phyloP scores from a whole-genome alignment of 2,113 vertebrate species.

The Gasterosteus aculeatus region DNA sequence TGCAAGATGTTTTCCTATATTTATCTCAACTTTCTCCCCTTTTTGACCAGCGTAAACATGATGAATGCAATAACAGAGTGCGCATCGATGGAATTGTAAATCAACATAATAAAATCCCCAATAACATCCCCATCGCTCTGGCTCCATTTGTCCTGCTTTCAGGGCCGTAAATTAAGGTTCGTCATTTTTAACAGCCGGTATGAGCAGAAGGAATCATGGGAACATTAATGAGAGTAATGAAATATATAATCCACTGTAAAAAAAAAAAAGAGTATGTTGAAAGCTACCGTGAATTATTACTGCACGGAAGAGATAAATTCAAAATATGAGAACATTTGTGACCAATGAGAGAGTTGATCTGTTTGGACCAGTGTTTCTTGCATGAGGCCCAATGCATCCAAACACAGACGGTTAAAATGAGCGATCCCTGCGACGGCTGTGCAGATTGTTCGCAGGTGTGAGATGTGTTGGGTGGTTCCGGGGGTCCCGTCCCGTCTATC shows the following conservation, averaged over 20 bases:
- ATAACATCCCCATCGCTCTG: background rate
- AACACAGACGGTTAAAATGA: constrained; percentile 4
- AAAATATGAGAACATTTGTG: background rate
- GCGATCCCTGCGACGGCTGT: constrained; percentile 18
- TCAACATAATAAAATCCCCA: background rate
- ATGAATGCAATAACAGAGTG: background rate
- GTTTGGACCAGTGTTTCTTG: background rate
- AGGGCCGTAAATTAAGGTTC: background rate
- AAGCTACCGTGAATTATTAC: too few relatives aligned
- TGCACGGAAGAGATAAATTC: background rate
- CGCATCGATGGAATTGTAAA: background rate
- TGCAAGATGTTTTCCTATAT: background rate
- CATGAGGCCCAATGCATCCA: background rate
- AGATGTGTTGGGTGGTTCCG: background rate
- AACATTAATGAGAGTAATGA: background rate
- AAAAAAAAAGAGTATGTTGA: too few relatives aligned
- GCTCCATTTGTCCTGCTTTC: background rate
- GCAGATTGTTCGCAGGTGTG: constrained; percentile 14
- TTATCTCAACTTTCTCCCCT: background rate
- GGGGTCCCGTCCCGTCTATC: constrained; percentile 26
- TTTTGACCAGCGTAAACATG: background rate
- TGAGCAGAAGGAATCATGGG: background rate
- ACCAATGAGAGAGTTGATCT: background rate
- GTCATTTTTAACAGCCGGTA: background rate
- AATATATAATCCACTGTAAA: too few relatives aligned